Base-by-base conservation (phyloP, 1,140 invertebrate genomes). In the Amyelois transitella region DNA sequence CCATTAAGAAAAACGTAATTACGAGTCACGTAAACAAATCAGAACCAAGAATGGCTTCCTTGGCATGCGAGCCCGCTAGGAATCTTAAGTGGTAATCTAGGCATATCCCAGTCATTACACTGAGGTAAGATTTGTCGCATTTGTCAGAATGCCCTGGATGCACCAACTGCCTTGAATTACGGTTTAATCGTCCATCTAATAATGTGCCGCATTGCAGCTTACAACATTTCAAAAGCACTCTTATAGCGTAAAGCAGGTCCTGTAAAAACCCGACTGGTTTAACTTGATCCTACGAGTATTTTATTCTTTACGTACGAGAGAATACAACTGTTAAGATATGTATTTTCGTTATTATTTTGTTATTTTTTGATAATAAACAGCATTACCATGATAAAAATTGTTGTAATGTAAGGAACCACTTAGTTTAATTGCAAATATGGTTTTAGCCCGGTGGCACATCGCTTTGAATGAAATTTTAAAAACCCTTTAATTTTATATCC, bases 21-120 rank as follows among this genome's bases (percentile, higher is more conserved):
- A 74, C 67, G 56, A 64, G 18, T 24, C 53, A 55, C 61, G 66
- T 75, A 77, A 74, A 77, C 75, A 80, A 80, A 82, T 78, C 66
- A 66, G 53, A 62, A 60, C 49, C 57, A 60, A 61, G 75, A 72
- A 74, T 63, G 64, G 47, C 51, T 56, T 60, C 56, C 62, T 60
- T 55, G 66, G 64, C 64, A 76, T 75, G 63, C 53, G 52, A 62
- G 60, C 65, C 72, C 69, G 62, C 66, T 72, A 80, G 74, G 79
- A 81, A 79, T 81, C 59, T 79, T 77, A 81, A 81, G 69, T 77
- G 66, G 70, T 68, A 77, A 77, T 80, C 70, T 72, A 69, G 69
- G 66, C 69, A 80, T 72, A 54, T 57, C 55, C 51, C 24, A 49
- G 43, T 51, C 25, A 60, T 60, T 64, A 55, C 55, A 50, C 67